Percentiles rank a stretch among this genome's conserved stretches.
phyloP scores from a whole-genome alignment of 2,797 vertebrate genomes.

The Melanotaenia maccullochi region DNA sequence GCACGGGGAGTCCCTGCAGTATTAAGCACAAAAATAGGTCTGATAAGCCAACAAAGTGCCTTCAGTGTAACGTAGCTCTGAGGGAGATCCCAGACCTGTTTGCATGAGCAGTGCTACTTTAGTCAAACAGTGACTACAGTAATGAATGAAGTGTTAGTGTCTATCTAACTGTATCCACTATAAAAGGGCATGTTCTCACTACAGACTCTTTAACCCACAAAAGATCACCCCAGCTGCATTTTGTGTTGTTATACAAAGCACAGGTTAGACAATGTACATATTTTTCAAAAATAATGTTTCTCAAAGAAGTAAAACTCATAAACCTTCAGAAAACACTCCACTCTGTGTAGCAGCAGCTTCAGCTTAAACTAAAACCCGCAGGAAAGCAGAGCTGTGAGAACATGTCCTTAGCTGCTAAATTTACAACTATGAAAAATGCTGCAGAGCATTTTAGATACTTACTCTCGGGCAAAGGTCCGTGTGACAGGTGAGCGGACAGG shows the following conservation, averaged over 20 bases:
- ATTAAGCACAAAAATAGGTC: conserved; percentile 53
- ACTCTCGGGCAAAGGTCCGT: conserved; percentile 96
- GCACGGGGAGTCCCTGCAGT: conserved; percentile 52
- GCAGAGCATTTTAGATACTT: conserved; percentile 78
- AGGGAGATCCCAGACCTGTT: conserved; percentile 46
- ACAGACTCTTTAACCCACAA: conserved; percentile 5
- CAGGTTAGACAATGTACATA: neutral
- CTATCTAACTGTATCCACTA: conserved; percentile 52
- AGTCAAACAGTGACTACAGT: conserved; percentile 68
- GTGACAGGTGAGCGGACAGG: conserved; percentile 97
- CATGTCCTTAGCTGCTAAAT: conserved; percentile 51
- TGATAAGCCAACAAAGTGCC: conserved; percentile 42
- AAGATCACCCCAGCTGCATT: conserved; percentile 3
- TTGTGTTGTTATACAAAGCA: conserved; percentile 8
- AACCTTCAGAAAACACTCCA: neutral
- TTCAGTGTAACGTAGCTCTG: conserved; percentile 35
- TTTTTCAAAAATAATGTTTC: neutral
- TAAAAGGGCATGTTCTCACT: conserved; percentile 68
- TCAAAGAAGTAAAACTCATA: neutral
- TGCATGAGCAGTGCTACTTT: conserved; percentile 51
- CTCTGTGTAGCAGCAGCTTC: neutral
- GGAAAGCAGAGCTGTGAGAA: conserved; percentile 55
- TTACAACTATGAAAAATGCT: conserved; percentile 9
- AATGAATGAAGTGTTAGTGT: conserved; percentile 81
- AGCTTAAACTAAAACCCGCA: neutral